These are phyloP conservation scores for Prunella strophiata DNA, from an alignment of 2,797 vertebrate species.

Conservation along the genomic window DNA sequence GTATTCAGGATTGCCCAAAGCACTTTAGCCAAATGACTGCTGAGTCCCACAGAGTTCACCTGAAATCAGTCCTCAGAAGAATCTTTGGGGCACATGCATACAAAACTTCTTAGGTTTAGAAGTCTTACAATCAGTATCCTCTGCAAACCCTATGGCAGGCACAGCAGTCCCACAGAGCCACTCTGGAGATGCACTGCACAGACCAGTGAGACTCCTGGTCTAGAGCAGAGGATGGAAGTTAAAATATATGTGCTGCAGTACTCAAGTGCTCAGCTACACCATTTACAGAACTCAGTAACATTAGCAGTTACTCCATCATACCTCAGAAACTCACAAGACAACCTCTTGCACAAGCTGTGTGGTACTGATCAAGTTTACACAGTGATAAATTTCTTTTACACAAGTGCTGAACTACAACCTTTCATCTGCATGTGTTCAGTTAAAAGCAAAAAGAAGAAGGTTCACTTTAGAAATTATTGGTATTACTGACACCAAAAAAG, in stretches of 20 bases:
- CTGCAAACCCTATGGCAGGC: not conserved
- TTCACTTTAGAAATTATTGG: not conserved
- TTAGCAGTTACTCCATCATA: not conserved
- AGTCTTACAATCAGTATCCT: not conserved
- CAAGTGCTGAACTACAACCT: not conserved
- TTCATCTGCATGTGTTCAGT: not conserved
- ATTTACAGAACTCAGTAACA: not conserved
- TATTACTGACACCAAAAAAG: not conserved
- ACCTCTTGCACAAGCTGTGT: not conserved
- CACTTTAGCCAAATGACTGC: not conserved
- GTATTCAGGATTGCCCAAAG: too few relatives aligned
- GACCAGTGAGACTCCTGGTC: accelerated
- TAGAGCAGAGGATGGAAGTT: not conserved
- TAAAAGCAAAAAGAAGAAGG: not conserved
- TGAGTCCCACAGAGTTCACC: not conserved
- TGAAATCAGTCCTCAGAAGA: accelerated
- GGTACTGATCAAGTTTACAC: not conserved
- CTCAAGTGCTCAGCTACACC: not conserved
- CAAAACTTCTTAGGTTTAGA: not conserved
- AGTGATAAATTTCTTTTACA: not conserved
- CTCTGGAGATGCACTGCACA: not conserved
- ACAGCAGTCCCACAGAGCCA: not conserved
- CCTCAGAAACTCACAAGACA: not conserved
- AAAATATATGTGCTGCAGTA: not conserved
- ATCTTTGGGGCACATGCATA: accelerated